Conservation (phyloP, 2,797 vertebrate genomes). For the Acropternis orthonyx region DNA sequence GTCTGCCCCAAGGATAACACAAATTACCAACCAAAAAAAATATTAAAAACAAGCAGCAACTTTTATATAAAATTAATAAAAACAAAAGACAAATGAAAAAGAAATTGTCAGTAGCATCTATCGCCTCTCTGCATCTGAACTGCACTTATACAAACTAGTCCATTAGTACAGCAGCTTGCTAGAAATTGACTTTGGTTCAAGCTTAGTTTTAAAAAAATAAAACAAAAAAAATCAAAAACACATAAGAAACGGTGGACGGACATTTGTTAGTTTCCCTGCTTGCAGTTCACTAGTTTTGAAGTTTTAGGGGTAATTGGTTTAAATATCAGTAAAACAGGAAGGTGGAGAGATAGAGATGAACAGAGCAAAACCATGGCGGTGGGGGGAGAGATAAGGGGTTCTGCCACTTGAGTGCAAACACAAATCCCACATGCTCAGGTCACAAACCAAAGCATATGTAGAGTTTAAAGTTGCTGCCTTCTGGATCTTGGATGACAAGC, state of each 20-base stretch:
- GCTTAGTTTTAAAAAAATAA: constrained; percentile 95
- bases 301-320: constrained; percentile 60
- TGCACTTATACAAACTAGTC: constrained; percentile 83
- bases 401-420: constrained; percentile 65
- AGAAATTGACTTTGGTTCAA: constrained; percentile 99
- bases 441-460: not conserved
- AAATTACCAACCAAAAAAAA: constrained; percentile 74
- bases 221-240: constrained; percentile 74
- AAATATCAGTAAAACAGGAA: constrained; percentile 69
- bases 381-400: constrained; percentile 63
- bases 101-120: constrained; percentile 90
- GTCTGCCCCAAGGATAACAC: constrained; percentile 78
- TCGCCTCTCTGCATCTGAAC: constrained; percentile 85
- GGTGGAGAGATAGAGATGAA: constrained; percentile 65
- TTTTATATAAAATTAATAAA: constrained; percentile 82
- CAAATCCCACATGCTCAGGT: constrained; percentile 36
- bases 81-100: constrained; percentile 79
- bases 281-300: constrained; percentile 79
- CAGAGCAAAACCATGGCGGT: constrained; percentile 42
- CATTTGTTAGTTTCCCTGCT: constrained; percentile 80
- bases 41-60: constrained; percentile 83
- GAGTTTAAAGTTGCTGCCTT: constrained; percentile 53
- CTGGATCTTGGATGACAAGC: constrained; percentile 36
- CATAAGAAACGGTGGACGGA: constrained; percentile 76
- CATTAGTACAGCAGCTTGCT: constrained; percentile 97